phyloP scores from a whole-genome alignment of 2,797 vertebrate species.

The Hemibagrus guttatus region DNA sequence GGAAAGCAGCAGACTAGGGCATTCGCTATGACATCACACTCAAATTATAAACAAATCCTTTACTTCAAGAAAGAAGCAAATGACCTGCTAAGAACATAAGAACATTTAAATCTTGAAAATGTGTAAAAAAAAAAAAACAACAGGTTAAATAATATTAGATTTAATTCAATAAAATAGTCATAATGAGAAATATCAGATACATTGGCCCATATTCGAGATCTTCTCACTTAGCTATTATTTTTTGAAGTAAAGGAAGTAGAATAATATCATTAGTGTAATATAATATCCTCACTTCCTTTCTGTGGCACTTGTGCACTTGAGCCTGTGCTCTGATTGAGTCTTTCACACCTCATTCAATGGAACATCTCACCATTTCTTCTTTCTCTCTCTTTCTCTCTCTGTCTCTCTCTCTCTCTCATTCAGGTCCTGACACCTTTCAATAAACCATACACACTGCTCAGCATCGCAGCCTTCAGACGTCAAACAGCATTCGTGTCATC shows the following conservation, averaged over 20 bases:
- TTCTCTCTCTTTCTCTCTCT: no score
- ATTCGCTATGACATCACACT: no score
- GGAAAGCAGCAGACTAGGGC: no score
- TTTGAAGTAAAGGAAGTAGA: background rate
- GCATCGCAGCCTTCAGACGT: background rate
- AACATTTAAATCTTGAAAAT: background rate
- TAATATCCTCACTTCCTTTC: background rate
- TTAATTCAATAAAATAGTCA: background rate
- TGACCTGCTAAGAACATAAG: background rate
- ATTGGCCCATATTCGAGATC: background rate
- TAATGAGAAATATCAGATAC: background rate
- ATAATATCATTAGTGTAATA: background rate
- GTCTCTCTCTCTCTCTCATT: no score
- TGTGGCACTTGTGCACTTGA: background rate
- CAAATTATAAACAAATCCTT: background rate
- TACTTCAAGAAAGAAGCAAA: background rate
- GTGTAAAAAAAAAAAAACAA: background rate
- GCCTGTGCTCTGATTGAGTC: background rate
- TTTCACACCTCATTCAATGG: background rate
- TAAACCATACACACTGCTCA: background rate
- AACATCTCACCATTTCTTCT: background rate
- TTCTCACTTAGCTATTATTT: background rate
- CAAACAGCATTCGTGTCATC: background rate
- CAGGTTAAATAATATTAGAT: background rate
- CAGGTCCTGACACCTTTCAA: constrained; percentile 3